Percentiles rank a stretch among this genome's conserved stretches.
Evolutionary conservation across 2,797 vertebrate species (phyloP).

Genomic region (Serranus cabrilla): DNA sequence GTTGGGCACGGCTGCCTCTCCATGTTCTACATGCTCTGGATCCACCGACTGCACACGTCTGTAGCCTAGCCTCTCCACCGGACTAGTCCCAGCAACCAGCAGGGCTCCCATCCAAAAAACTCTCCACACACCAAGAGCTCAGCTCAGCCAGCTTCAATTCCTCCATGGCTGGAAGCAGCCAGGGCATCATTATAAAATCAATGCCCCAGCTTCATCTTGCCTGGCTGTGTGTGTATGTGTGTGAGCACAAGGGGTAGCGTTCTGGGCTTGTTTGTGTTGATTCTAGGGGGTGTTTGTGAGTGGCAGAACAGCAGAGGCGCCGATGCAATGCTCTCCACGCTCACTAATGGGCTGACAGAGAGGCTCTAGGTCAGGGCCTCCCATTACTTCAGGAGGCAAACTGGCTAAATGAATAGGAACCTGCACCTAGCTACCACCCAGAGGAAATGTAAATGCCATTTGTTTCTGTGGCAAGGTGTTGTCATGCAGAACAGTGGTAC

Average conservation of each 20-base stretch:
- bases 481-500: constrained; percentile 75
- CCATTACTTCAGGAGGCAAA: constrained; percentile 82
- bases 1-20: constrained; percentile 80
- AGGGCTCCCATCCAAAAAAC: constrained; percentile 75
- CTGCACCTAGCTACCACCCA: constrained; percentile 67
- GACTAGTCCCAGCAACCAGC: constrained; percentile 66
- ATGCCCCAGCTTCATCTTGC: constrained; percentile 80
- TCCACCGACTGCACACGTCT: constrained; percentile 70
- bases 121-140: constrained; percentile 76
- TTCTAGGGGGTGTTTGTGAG: constrained; percentile 80
- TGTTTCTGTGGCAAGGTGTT: constrained; percentile 79
- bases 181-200: constrained; percentile 87
- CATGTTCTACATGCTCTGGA: constrained; percentile 81
- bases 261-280: constrained; percentile 83
- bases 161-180: constrained; percentile 79
- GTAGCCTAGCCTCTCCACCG: constrained; percentile 70
- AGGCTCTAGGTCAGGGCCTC: constrained; percentile 81
- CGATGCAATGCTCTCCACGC: constrained; percentile 70
- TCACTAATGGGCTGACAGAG: constrained; percentile 83
- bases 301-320: constrained; percentile 75
- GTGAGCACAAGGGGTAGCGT: constrained; percentile 62
- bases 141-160: constrained; percentile 81
- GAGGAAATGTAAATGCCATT: constrained; percentile 83
- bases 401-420: constrained; percentile 78
- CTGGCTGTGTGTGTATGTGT: constrained; percentile 55